These are phyloP conservation scores for Cacatua alba DNA, from an alignment of 2,113 vertebrate species.

Conservation along the genomic window DNA sequence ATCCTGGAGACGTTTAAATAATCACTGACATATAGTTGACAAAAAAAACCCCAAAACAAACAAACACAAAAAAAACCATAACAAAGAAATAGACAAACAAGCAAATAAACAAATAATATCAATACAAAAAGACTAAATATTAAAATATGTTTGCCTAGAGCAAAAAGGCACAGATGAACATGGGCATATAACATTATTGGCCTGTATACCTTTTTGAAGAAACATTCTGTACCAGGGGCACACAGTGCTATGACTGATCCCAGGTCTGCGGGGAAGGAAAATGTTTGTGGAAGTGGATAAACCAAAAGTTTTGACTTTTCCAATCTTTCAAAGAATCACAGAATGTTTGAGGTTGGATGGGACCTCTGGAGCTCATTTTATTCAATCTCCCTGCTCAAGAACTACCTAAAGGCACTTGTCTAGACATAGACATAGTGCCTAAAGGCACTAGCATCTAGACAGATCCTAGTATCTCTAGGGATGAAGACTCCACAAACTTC, in stretches of 20 bases:
- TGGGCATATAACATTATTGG: not conserved
- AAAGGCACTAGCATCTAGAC: accelerated
- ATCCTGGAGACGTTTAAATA: not conserved
- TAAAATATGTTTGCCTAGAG: not conserved
- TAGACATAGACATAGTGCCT: no score
- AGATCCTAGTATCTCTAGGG: not conserved
- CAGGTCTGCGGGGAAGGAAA: not conserved
- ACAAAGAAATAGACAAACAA: not conserved
- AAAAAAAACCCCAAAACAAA: not conserved
- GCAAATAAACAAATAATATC: not conserved
- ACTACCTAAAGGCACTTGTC: not conserved
- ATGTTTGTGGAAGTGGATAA: not conserved
- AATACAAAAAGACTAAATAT: not conserved
- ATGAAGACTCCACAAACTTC: not conserved
- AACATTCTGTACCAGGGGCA: not conserved
- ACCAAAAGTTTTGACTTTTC: not conserved
- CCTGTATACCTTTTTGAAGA: not conserved
- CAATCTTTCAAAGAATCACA: not conserved
- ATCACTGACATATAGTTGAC: not conserved
- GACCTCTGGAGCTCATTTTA: not conserved
- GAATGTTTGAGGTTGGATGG: not conserved
- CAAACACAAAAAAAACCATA: not conserved
- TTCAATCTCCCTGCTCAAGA: not conserved
- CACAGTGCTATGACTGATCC: not conserved
- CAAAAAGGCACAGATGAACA: not conserved